phyloP scores from a whole-genome alignment of 2,888 invertebrate species.

The Lithophane semibrunnea region DNA sequence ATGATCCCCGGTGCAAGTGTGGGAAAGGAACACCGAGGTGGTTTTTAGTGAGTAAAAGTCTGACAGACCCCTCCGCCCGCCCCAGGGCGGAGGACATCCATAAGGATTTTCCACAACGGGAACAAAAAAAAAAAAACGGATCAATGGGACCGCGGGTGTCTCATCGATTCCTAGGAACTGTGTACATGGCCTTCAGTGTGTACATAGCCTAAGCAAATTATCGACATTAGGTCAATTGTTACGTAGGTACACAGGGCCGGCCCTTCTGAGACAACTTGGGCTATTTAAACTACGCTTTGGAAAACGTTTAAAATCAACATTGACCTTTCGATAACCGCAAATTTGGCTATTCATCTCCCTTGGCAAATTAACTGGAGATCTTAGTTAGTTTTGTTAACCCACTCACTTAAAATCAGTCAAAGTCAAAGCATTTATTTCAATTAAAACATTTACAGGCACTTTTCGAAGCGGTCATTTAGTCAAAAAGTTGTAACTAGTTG shows the following conservation, averaged over 20 bases:
- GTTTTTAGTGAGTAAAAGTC: too few species aligned
- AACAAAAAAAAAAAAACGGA: too few species aligned
- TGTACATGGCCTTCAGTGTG: background rate
- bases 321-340: background rate
- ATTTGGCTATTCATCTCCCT: background rate
- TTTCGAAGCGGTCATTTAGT: too few species aligned
- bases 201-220: slow-evolving; percentile 32
- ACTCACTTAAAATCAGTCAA: background rate
- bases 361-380: background rate
- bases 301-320: slow-evolving; percentile 28
- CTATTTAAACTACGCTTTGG: background rate
- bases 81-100: too few species aligned
- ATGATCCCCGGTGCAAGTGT: too few species aligned
- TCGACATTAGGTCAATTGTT: slow-evolving; percentile 14
- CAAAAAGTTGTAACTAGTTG: too few species aligned
- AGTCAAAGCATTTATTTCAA: too few species aligned
- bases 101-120: too few species aligned
- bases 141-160: too few species aligned
- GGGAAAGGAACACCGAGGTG: too few species aligned
- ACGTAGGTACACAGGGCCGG: slow-evolving; percentile 6
- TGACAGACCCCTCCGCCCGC: too few species aligned
- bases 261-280: background rate
- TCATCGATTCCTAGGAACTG: background rate
- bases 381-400: background rate
- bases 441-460: too few species aligned